phyloP scores from a whole-genome alignment of 1,140 invertebrate species.

The Antheraea mylitta region DNA sequence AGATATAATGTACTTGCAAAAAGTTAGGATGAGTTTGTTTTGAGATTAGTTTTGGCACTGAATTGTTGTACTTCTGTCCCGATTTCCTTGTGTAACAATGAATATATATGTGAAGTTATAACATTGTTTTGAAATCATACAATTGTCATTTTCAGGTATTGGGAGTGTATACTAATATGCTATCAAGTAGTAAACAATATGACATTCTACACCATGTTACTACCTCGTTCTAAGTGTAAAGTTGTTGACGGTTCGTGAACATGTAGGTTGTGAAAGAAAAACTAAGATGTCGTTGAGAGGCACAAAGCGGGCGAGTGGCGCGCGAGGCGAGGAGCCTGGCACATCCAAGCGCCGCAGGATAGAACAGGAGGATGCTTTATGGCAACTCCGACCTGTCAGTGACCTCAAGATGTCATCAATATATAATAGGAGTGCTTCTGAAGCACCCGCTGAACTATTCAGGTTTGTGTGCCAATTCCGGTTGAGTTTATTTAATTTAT shows the following conservation, averaged over 20 bases:
- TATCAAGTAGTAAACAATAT: constrained; percentile 73
- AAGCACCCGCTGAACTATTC: constrained; percentile 93
- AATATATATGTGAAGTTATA: not conserved
- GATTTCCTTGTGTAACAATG: not conserved
- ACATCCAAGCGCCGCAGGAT: constrained; percentile 84
- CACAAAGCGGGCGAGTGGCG: constrained; percentile 71
- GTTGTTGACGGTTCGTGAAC: constrained; percentile 63
- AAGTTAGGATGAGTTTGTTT: not conserved
- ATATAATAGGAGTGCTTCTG: constrained; percentile 92
- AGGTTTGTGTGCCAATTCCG: constrained; percentile 70
- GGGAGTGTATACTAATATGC: constrained; percentile 53
- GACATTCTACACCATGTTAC: constrained; percentile 74
- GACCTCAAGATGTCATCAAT: constrained; percentile 93
- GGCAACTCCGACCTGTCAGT: constrained; percentile 90
- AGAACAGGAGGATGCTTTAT: constrained; percentile 84
- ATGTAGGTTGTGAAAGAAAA: constrained; percentile 68
- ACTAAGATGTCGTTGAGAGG: constrained; percentile 70
- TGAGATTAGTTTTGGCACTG: not conserved
- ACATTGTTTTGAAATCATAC: not conserved
- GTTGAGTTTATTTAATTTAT: not conserved
- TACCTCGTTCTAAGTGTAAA: constrained; percentile 74
- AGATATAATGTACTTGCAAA: no score
- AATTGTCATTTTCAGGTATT: constrained; percentile 26
- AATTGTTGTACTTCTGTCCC: not conserved
- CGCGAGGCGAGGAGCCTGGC: constrained; percentile 82